phyloP scores from a whole-genome alignment of 2,888 invertebrate genomes.

The Tenodera sinensis region DNA sequence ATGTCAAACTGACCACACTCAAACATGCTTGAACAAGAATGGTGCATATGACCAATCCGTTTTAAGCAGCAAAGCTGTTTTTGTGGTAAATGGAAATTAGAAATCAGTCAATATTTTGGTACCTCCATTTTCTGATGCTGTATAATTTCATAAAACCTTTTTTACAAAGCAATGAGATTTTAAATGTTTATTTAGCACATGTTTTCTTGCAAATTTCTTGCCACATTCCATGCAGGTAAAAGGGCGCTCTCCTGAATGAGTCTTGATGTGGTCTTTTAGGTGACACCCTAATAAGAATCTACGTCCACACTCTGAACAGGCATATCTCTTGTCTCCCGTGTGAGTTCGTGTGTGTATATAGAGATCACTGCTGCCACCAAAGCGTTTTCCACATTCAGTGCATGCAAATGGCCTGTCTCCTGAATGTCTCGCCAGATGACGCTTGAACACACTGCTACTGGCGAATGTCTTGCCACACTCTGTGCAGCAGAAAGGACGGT shows the following conservation, averaged over 20 bases:
- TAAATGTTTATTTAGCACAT: neutral
- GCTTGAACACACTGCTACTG: neutral
- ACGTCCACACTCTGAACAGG: neutral
- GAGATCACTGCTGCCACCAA: neutral
- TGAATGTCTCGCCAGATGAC: constrained; percentile 1
- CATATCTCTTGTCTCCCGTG: constrained; percentile 3
- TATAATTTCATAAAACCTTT: neutral
- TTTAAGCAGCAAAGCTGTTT: no score
- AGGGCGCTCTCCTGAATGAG: neutral
- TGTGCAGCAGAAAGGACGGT: constrained; percentile 4
- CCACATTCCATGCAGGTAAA: neutral
- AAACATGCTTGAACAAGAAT: no score
- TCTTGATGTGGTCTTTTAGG: neutral
- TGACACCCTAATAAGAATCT: constrained; percentile 1
- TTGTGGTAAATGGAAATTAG: no score
- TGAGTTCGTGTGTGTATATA: neutral
- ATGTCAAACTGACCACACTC: no score
- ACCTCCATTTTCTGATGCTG: no score
- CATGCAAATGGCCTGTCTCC: neutral
- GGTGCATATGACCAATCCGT: no score
- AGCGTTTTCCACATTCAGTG: neutral
- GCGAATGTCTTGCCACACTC: constrained; percentile 2
- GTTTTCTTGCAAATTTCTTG: neutral
- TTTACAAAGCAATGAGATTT: neutral
- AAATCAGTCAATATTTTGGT: no score